Evolutionary conservation across 1,140 invertebrate genomes (phyloP).

Genomic region (Anagrus nilaparvatae): DNA sequence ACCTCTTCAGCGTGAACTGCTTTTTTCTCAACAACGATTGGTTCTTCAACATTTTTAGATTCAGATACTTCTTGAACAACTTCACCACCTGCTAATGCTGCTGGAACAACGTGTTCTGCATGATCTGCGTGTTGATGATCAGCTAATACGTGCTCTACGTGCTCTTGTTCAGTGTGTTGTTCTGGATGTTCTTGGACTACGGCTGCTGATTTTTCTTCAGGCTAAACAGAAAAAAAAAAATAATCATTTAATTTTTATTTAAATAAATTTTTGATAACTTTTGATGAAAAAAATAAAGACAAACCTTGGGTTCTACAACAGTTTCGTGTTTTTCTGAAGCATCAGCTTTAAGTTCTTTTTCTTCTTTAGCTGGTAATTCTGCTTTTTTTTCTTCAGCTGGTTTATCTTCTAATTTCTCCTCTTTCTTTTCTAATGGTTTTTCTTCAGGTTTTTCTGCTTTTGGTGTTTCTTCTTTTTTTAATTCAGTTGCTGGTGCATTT

Average conservation of each 20-base stretch:
- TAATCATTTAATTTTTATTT: too few relatives aligned
- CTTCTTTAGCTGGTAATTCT: not conserved
- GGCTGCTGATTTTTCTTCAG: not conserved
- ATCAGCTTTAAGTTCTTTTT: not conserved
- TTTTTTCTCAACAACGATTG: slow-evolving; percentile 2
- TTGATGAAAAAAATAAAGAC: too few relatives aligned
- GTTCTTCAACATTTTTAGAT: slow-evolving; percentile 9
- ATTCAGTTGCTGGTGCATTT: not conserved
- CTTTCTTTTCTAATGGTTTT: not conserved
- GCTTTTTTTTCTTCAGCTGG: not conserved
- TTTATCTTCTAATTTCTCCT: not conserved
- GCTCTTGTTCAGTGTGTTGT: not conserved
- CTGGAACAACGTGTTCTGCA: too few relatives aligned
- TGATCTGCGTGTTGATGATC: too few relatives aligned
- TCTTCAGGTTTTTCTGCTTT: not conserved
- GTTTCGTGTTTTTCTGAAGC: too few relatives aligned
- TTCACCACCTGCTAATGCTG: too few relatives aligned
- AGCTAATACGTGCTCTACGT: not conserved
- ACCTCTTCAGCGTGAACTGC: too few relatives aligned
- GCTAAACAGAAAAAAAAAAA: too few relatives aligned
- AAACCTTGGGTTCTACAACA: too few relatives aligned
- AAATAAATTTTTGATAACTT: too few relatives aligned
- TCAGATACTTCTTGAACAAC: not conserved
- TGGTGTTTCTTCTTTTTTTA: not conserved
- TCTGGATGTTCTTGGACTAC: slow-evolving; percentile 1